Conservation (phyloP, 2,113 vertebrate genomes). For the Oxyruncus cristatus region DNA sequence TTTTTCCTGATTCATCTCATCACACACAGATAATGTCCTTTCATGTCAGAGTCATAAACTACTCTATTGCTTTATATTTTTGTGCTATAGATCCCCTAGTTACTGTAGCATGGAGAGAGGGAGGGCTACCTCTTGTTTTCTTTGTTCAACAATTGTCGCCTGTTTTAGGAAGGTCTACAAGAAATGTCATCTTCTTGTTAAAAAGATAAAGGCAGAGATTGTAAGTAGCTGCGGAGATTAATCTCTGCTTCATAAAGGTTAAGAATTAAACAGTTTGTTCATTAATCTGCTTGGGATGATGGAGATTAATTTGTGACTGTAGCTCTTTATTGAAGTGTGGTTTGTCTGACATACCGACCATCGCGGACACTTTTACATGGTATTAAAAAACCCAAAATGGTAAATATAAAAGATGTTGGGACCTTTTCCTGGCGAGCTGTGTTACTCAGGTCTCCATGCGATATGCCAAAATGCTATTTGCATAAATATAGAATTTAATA, state of each 20-base stretch:
- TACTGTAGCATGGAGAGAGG: neutral
- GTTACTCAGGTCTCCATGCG: neutral
- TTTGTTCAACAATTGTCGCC: neutral
- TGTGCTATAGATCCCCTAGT: neutral
- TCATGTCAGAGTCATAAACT: neutral
- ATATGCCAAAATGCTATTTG: constrained; percentile 35
- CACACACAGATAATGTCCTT: neutral
- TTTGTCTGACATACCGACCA: neutral
- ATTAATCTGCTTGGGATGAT: neutral
- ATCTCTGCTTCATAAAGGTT: neutral
- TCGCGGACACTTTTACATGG: rapidly evolving
- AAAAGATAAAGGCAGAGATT: neutral
- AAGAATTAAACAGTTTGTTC: neutral
- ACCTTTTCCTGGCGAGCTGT: neutral
- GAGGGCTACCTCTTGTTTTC: neutral
- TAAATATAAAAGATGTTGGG: neutral
- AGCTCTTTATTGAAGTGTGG: neutral
- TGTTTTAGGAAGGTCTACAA: neutral
- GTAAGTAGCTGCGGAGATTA: neutral
- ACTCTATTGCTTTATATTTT: neutral
- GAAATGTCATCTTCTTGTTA: constrained; percentile 6
- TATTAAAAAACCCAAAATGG: neutral
- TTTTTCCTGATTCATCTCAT: neutral
- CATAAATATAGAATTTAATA: constrained; percentile 30
- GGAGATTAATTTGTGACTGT: neutral